Percentiles rank a stretch among this genome's conserved stretches.
These are phyloP conservation scores for Macrotis lagotis DNA, from an alignment of 2,113 vertebrate genomes.

Conservation along the genomic window DNA sequence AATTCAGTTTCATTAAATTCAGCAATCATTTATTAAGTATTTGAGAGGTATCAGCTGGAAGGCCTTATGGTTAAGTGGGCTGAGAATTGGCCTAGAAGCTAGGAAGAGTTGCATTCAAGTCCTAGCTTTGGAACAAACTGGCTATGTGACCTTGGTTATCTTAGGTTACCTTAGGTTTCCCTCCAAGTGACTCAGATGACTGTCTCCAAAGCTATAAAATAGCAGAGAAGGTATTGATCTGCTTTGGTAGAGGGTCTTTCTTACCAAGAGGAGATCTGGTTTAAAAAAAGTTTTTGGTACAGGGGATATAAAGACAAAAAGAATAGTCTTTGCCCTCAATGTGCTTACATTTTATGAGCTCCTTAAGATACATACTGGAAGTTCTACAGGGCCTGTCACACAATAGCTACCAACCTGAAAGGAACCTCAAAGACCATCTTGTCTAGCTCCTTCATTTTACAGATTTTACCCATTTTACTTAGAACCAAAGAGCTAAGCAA, in stretches of 20 bases:
- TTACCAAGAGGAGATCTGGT: neutral
- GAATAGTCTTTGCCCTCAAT: neutral
- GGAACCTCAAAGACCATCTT: neutral
- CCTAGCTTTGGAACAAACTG: neutral
- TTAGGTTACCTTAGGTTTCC: too few relatives aligned
- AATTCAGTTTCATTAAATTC: neutral
- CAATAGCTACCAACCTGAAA: neutral
- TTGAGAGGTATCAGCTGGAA: neutral
- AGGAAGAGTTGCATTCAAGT: neutral
- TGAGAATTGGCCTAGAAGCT: neutral
- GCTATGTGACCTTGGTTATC: neutral
- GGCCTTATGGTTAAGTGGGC: neutral
- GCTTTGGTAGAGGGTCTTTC: neutral
- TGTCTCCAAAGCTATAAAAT: neutral
- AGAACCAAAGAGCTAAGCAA: neutral
- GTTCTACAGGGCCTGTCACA: neutral
- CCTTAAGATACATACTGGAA: neutral
- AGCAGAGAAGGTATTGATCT: neutral
- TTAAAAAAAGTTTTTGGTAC: neutral
- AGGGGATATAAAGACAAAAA: neutral
- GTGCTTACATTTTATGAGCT: neutral
- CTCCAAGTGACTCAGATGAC: neutral
- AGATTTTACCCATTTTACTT: neutral
- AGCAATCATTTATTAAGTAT: neutral
- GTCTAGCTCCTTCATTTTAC: neutral